A percentile compares a stretch with the other conserved stretches of the same genome.
Evolutionary conservation across 2,113 vertebrate species (phyloP).

Genomic region (Perognathus longimembris): DNA sequence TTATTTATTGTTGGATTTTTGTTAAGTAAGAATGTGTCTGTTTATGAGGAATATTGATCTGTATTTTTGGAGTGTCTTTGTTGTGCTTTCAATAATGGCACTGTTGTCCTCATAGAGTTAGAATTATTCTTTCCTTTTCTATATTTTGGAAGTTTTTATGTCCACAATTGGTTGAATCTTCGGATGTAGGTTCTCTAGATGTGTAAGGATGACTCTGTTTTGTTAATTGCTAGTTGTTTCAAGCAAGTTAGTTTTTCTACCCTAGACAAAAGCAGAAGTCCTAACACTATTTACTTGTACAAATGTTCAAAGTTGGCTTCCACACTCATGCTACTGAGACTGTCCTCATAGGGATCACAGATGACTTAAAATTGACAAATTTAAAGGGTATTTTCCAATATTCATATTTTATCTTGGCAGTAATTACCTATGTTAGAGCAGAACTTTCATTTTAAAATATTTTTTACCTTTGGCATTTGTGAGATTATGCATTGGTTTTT

Average conservation of each 20-base stretch:
- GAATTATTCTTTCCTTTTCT: background rate
- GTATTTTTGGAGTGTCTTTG: background rate
- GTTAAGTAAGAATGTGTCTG: background rate
- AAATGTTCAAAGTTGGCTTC: background rate
- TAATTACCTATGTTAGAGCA: background rate
- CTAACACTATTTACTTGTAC: background rate
- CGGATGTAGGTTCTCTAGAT: background rate
- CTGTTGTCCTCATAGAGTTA: slow-evolving; percentile 8
- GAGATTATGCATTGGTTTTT: background rate
- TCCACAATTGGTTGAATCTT: background rate
- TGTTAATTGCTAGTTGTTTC: background rate
- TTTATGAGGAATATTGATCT: background rate
- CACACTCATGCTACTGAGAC: background rate
- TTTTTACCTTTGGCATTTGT: background rate
- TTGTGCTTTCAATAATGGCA: background rate
- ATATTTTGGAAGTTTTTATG: background rate
- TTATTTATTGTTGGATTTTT: background rate
- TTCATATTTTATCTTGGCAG: background rate
- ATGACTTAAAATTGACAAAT: background rate
- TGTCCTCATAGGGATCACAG: background rate
- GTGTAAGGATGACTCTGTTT: background rate
- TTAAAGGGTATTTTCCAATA: background rate
- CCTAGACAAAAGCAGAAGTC: background rate
- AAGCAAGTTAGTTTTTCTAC: background rate
- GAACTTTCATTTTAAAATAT: background rate